Evolutionary conservation across 2,888 invertebrate species (phyloP), one percentile per base, ranked within the genome.

Genomic region (Strigamia transsilvanica): DNA sequence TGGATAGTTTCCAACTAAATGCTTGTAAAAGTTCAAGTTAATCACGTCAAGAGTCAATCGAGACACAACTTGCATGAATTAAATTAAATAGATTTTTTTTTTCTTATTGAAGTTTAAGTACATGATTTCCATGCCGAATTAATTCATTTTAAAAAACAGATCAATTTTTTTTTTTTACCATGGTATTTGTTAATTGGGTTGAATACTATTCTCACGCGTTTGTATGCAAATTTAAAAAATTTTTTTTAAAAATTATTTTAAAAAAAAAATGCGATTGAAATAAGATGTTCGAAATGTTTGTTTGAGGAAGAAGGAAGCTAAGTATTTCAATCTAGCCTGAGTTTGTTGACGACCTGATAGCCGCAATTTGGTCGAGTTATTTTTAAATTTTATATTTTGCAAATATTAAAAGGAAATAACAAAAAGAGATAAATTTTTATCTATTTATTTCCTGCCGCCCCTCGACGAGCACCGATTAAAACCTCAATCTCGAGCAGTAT

Each of bases 1-100:
- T 73, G 32, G 73, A 73, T 73, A 32, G 73, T 73, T 32, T 73
- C 32, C 12, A 27, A 27, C 73, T 73, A 73, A 73, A 73, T 73
- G 73, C 73, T 73, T 73, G 73, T 73, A 73, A 73, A 73, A 73
- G 73, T 73, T 73, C 15, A 73, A 32, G 73, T 73, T 73, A 73
- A 73, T 73, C 73, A 73, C 73, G 23, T 32, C 9, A 0, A 73
- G 32, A 73, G 27, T 73, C 73, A 73, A 32, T 38, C 38, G 6
- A 27, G 6, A 38, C 9, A 38, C 38, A 38, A 38, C 38, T 38
- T 6, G 6, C 38, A 6, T 38, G 38, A 6, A 38, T 4, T 38
- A 38, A 38, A n/a, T n/a, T n/a, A n/a, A n/a, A n/a, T n/a, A n/a
- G n/a, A n/a, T n/a, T 34, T 34, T 34, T 34, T 34, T 34, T 34